Base-by-base conservation (phyloP, 2,888 invertebrate species). In the Exocentrus adspersus region DNA sequence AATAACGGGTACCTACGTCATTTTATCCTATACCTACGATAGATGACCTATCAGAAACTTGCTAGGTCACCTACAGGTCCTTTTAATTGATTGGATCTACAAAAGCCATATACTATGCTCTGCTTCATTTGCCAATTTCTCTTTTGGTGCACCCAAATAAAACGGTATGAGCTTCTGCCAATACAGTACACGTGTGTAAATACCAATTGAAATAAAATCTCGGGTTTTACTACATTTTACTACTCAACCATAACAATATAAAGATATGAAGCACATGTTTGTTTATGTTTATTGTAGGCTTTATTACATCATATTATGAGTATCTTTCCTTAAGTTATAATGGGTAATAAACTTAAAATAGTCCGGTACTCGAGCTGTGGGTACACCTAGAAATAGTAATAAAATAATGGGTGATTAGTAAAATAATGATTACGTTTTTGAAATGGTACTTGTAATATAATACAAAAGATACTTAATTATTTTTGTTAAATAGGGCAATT, bases 271-370 rank as follows among this genome's bases (percentile, higher is more conserved):
- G 28, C 48, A 19, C 28, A 28, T 48, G 48, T 48, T 48, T 48
- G 28, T 48, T 48, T 48, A 48, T 48, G 28, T n/a, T n/a, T n/a
- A n/a, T n/a, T n/a, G n/a, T n/a, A 48, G 28, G 12, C 28, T 48
- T 28, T 24, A 24, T 48, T 12, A 45, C 20, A 12, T 12, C 2
- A 3, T 2, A 10, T 6, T 48, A 14, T n/a, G n/a, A 9, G 48
- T 28, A 24, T 48, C 10, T 21, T 48, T 12, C 24, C 28, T 48
- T 7, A n/a, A 6, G 0, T 21, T 21, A 24, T 24, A 48, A 24
- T 48, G 48, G 48, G 9, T 10, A 48, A 48, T 48, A 48, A 37
- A 37, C n/a, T 37, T 37, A 37, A 37, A 37, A 37, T 37, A 37
- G 1, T 37, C 12, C 7, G 4, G 24, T 7, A 24, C 3, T n/a